phyloP scores from a whole-genome alignment of 2,888 invertebrate genomes.

The Tiliacea citrago region DNA sequence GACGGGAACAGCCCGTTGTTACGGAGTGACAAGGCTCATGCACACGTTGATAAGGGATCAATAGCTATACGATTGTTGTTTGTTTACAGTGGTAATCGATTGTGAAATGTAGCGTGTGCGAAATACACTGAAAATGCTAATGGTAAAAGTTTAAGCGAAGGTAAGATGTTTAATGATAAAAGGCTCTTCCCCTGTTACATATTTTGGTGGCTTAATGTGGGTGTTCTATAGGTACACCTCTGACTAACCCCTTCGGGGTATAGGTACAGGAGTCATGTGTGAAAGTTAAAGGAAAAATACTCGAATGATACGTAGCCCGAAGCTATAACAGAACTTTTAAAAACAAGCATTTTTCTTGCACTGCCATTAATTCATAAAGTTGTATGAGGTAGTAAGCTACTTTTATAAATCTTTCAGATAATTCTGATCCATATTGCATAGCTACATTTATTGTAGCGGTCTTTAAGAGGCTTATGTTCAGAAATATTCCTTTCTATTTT shows the following conservation, averaged over 20 bases:
- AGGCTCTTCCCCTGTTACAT: not conserved
- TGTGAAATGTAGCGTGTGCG: conserved; percentile 1
- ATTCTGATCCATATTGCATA: conserved; percentile 1
- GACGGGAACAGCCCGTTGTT: conserved; percentile 41
- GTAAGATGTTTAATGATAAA: not conserved
- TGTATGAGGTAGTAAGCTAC: conserved; percentile 26
- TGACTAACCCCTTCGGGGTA: not conserved
- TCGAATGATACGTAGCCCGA: not conserved
- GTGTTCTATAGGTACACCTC: not conserved
- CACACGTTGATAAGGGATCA: conserved; percentile 33
- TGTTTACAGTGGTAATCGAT: conserved; percentile 21
- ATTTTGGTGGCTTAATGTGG: not conserved
- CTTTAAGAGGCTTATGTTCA: not conserved
- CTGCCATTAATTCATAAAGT: conserved; percentile 35
- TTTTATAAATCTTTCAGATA: conserved; percentile 11
- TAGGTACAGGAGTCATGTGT: conserved; percentile 14
- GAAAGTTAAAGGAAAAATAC: conserved; percentile 16
- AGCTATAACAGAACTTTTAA: conserved; percentile 28
- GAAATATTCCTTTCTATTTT: not conserved
- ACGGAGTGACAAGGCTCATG: conserved; percentile 28
- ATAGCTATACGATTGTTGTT: conserved; percentile 31
- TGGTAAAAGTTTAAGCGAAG: not conserved
- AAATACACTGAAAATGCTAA: conserved; percentile 1
- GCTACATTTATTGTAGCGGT: not conserved
- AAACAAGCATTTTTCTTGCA: conserved; percentile 22